These are phyloP conservation scores for Phalanger gymnotis DNA, from an alignment of 2,797 vertebrate genomes.

Conservation along the genomic window DNA sequence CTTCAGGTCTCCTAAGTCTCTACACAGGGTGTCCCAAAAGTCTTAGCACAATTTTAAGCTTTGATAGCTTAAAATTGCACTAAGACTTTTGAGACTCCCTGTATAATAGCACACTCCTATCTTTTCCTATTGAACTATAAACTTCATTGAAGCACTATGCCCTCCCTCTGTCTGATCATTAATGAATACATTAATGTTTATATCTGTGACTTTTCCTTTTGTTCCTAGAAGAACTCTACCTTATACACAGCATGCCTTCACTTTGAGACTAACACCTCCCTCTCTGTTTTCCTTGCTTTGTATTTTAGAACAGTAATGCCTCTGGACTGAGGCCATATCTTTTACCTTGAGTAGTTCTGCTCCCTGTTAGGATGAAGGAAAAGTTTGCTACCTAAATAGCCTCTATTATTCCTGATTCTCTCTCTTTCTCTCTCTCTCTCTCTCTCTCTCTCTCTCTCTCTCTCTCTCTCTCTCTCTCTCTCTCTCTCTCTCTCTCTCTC, in stretches of 20 bases:
- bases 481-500: conserved; percentile 33
- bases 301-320: neutral
- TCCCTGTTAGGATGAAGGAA: conserved; percentile 24
- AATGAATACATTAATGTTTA: neutral
- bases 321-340: neutral
- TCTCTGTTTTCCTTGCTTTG: neutral
- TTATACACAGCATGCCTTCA: neutral
- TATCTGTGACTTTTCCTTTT: neutral
- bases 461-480: neutral
- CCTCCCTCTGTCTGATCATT: neutral
- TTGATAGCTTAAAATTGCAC: neutral
- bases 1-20: conserved; percentile 31
- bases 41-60: neutral
- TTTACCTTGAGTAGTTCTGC: neutral
- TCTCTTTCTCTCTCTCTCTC: neutral
- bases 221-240: neutral
- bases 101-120: neutral
- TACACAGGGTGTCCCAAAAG: neutral
- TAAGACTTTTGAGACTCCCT: neutral
- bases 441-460: too few species aligned
- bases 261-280: neutral
- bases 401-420: neutral
- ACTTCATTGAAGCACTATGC: neutral
- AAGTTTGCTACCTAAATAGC: conserved; percentile 11
- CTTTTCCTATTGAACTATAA: neutral